Evolutionary conservation across 2,113 vertebrate genomes (phyloP).

Genomic region (Falco punctatus): DNA sequence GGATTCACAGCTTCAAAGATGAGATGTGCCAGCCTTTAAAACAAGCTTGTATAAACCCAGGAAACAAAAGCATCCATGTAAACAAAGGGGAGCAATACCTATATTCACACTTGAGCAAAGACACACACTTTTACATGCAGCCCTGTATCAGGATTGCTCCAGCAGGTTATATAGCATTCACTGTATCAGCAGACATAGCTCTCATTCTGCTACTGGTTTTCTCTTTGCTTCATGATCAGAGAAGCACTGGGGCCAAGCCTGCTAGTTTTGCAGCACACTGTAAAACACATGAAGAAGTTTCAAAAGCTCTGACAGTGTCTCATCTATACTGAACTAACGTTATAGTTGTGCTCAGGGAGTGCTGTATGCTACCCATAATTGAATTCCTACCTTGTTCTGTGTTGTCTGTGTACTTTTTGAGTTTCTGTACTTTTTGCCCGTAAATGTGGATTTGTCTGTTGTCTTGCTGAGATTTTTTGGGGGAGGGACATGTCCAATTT

Average conservation of each 20-base stretch:
- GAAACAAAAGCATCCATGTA: slow-evolving; percentile 32
- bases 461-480: not conserved
- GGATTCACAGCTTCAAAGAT: slow-evolving; percentile 54
- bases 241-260: slow-evolving; percentile 3
- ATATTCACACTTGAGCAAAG: slow-evolving; percentile 37
- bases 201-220: slow-evolving; percentile 20
- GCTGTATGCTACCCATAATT: not conserved
- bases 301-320: slow-evolving; percentile 19
- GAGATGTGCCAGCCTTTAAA: slow-evolving; percentile 26
- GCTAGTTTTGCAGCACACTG: slow-evolving; percentile 7
- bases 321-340: not conserved
- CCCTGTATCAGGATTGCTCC: not conserved
- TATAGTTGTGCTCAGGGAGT: not conserved
- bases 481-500: not conserved
- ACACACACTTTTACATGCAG: not conserved
- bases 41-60: slow-evolving; percentile 29
- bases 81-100: slow-evolving; percentile 15
- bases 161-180: not conserved
- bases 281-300: slow-evolving; percentile 41
- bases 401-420: not conserved
- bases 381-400: not conserved
- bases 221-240: not conserved
- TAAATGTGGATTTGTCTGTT: not conserved
- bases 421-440: not conserved
- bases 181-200: not conserved